Evolutionary conservation across 2,113 vertebrate genomes (phyloP).

Genomic region (Oophaga pumilio): DNA sequence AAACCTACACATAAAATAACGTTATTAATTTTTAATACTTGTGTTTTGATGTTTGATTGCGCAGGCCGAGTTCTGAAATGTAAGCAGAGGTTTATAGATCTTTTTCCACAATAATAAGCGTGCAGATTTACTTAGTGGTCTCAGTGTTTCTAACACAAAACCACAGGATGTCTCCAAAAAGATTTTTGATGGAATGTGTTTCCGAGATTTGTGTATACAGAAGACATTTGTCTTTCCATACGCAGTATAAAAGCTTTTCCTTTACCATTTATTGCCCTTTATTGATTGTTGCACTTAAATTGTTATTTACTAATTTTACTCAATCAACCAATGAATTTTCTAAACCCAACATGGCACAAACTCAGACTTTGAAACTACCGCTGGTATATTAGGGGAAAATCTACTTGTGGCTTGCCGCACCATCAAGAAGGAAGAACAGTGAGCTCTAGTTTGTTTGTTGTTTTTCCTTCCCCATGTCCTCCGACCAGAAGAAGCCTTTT

Average conservation of each 20-base stretch:
- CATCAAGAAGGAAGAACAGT: not conserved
- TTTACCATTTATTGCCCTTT: constrained; percentile 25
- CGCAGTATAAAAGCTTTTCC: constrained; percentile 29
- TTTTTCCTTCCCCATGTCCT: not conserved
- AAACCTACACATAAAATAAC: constrained; percentile 22
- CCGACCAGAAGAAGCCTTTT: not conserved
- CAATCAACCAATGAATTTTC: constrained; percentile 44
- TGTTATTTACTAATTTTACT: constrained; percentile 44
- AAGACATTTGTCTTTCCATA: constrained; percentile 47
- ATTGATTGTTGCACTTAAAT: constrained; percentile 52
- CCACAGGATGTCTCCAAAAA: constrained; percentile 46
- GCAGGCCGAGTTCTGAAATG: not conserved
- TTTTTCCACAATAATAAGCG: constrained; percentile 44
- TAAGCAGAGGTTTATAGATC: constrained; percentile 34
- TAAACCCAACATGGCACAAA: constrained; percentile 31
- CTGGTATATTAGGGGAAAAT: not conserved
- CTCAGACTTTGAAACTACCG: not conserved
- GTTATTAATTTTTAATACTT: constrained; percentile 40
- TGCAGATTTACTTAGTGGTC: constrained; percentile 48
- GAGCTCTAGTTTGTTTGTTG: not conserved
- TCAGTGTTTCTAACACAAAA: constrained; percentile 44
- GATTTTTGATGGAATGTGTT: constrained; percentile 32
- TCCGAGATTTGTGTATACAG: constrained; percentile 35
- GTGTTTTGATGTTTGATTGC: constrained; percentile 20
- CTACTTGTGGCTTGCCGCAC: constrained; percentile 32